These are phyloP conservation scores for Nannospalax galili DNA, from an alignment of 2,113 vertebrate genomes.

Conservation along the genomic window DNA sequence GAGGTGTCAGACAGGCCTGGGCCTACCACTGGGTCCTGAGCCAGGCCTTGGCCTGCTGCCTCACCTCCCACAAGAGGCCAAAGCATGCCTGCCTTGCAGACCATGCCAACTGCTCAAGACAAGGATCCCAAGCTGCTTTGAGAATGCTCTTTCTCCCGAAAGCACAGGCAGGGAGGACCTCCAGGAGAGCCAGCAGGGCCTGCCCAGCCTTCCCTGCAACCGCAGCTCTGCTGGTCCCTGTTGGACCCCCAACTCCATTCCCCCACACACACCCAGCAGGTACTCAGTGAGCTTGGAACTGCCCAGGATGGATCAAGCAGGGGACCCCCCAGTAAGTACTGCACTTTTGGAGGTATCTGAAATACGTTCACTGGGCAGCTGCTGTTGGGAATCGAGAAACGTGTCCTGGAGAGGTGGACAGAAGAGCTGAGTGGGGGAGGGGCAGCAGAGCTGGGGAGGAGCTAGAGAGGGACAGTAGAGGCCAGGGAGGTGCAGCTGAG, in stretches of 20 bases:
- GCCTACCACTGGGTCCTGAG: background rate
- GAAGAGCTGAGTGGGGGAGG: background rate
- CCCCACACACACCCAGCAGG: rapidly evolving
- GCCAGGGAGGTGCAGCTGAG: background rate
- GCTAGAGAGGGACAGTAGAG: background rate
- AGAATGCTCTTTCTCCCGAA: background rate
- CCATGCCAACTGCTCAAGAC: rapidly evolving
- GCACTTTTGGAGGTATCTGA: background rate
- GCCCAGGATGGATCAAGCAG: rapidly evolving
- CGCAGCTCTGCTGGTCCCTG: background rate
- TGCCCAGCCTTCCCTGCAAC: background rate
- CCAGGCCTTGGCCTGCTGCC: background rate
- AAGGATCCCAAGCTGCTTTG: background rate
- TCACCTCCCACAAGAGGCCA: background rate
- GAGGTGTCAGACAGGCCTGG: background rate
- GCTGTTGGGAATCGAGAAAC: background rate
- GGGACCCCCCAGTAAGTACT: background rate
- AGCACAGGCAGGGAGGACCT: background rate
- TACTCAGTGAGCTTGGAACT: background rate
- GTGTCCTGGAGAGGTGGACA: background rate
- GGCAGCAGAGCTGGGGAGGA: background rate
- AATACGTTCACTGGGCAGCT: background rate
- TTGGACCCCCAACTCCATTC: background rate
- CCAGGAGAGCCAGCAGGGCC: background rate
- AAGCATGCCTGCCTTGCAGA: background rate